phyloP scores from a whole-genome alignment of 2,113 vertebrate species.

The Noctilio leporinus region DNA sequence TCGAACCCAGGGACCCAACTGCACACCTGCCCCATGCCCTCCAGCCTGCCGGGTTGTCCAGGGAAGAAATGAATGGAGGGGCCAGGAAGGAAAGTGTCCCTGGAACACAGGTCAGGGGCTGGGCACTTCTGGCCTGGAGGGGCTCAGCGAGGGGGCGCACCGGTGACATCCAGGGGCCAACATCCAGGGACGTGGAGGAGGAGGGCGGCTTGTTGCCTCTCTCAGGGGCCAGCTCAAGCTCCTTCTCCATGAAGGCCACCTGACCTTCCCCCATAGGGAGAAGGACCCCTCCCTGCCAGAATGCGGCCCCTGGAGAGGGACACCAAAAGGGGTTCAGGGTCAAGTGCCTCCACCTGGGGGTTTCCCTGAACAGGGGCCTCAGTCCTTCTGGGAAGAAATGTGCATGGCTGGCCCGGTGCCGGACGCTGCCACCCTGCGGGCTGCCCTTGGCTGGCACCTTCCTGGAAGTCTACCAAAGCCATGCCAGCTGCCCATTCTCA shows the following conservation, averaged over 20 bases:
- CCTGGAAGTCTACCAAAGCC: not conserved
- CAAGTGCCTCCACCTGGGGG: not conserved
- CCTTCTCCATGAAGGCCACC: not conserved
- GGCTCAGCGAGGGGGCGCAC: not conserved
- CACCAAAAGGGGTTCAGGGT: not conserved
- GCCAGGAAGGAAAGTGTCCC: accelerated
- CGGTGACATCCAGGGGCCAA: no score
- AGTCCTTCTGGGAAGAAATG: conserved; percentile 46
- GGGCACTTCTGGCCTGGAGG: not conserved
- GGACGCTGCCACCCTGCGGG: not conserved
- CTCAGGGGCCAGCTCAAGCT: not conserved
- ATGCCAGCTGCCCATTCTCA: not conserved
- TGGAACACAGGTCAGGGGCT: not conserved
- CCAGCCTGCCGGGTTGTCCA: accelerated
- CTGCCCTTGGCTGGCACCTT: not conserved
- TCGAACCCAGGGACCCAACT: not conserved
- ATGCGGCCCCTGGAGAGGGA: not conserved
- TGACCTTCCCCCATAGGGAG: accelerated
- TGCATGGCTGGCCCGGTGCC: not conserved
- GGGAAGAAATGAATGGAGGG: no score
- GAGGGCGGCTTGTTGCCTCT: not conserved
- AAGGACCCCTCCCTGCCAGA: not conserved
- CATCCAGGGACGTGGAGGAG: not conserved
- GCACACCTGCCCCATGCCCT: accelerated
- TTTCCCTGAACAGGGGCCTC: not conserved